A percentile compares a stretch with the other conserved stretches of the same genome.
phyloP scores from a whole-genome alignment of 1,140 invertebrate species.

The Hyposmocoma kahamanoa region DNA sequence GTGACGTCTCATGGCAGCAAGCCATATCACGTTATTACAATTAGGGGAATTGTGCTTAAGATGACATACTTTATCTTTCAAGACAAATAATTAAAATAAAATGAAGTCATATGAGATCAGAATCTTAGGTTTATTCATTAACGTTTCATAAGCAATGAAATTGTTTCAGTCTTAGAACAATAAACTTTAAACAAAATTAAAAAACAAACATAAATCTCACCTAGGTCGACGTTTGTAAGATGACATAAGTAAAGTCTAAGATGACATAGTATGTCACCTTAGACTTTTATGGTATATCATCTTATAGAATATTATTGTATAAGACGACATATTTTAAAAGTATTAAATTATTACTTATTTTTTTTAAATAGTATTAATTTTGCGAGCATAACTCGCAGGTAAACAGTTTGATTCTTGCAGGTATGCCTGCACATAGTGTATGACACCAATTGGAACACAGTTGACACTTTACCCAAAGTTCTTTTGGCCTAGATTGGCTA shows the following conservation, averaged over 20 bases:
- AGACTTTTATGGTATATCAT: neutral
- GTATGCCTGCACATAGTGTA: neutral
- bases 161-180: neutral
- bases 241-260: neutral
- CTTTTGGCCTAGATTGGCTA: constrained; percentile 3
- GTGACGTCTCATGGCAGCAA: too few relatives aligned
- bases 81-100: neutral
- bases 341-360: too few relatives aligned
- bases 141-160: neutral
- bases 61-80: neutral
- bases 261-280: neutral
- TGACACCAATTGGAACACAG: neutral
- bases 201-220: neutral
- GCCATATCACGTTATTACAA: too few relatives aligned
- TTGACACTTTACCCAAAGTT: constrained; percentile 1
- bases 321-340: too few relatives aligned
- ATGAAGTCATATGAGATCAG: neutral
- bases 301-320: too few relatives aligned
- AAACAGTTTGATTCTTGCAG: neutral
- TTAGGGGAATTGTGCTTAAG: constrained; percentile 1
- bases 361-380: neutral
- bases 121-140: neutral
- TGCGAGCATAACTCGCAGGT: neutral
- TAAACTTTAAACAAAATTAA: neutral
- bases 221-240: neutral